Conservation (phyloP, 2,797 vertebrate species). For the Eleutherodactylus coqui region DNA sequence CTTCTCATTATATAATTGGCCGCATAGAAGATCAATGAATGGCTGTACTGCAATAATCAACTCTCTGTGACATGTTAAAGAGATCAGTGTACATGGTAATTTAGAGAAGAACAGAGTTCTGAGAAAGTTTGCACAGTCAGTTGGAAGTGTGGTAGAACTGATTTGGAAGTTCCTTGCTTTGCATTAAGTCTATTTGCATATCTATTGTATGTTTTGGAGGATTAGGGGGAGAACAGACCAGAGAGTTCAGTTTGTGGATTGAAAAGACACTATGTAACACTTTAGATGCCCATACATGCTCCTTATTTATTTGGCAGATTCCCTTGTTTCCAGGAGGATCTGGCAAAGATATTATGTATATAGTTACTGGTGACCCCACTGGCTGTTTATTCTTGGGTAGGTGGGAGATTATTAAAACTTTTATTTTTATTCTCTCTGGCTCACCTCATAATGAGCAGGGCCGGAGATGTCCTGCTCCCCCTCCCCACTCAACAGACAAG, state of each 20-base stretch:
- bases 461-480: not conserved
- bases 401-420: no score
- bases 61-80: not conserved
- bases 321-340: not conserved
- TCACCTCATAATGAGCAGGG: no score
- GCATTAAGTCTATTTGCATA: slow-evolving; percentile 3
- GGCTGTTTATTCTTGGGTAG: not conserved
- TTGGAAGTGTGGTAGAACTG: not conserved
- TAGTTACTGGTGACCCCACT: not conserved
- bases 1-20: not conserved
- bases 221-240: not conserved
- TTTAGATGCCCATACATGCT: not conserved
- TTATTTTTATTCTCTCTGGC: no score
- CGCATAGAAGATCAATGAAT: not conserved
- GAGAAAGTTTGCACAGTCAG: not conserved
- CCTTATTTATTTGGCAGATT: not conserved
- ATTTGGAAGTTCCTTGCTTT: slow-evolving; percentile 7
- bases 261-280: not conserved
- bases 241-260: not conserved
- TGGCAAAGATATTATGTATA: not conserved
- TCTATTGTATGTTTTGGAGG: slow-evolving; percentile 4
- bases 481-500: not conserved
- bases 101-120: not conserved
- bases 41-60: no score
- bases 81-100: not conserved